phyloP scores from a whole-genome alignment of 2,113 vertebrate species.

The Eulemur macaco region DNA sequence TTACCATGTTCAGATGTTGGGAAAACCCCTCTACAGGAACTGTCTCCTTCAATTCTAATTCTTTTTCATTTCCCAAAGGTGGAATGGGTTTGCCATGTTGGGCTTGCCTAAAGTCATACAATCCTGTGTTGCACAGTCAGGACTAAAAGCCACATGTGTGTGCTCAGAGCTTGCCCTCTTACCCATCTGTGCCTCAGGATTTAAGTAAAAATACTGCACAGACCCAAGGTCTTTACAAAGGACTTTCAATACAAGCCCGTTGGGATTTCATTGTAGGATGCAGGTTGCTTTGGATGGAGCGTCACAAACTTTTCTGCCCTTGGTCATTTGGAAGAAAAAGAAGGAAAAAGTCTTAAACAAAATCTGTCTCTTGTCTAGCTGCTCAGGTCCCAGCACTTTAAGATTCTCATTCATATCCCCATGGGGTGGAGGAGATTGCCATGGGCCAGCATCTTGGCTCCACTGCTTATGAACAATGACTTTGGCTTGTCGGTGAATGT shows the following conservation, averaged over 20 bases:
- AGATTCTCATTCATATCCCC: accelerated
- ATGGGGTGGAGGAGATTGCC: not conserved
- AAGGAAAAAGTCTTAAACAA: not conserved
- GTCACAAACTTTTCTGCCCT: not conserved
- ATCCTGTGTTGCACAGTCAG: not conserved
- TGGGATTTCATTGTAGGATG: not conserved
- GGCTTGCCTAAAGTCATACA: not conserved
- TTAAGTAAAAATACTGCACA: not conserved
- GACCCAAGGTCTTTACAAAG: not conserved
- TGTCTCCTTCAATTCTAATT: not conserved
- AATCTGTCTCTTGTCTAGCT: not conserved
- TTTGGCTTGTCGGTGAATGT: not conserved
- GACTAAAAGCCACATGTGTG: not conserved
- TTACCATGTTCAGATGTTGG: accelerated
- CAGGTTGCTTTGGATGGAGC: not conserved
- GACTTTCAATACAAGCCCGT: not conserved
- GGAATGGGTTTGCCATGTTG: not conserved
- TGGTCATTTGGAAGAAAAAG: not conserved
- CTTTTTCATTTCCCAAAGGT: not conserved
- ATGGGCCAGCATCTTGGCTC: accelerated
- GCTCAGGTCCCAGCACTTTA: not conserved
- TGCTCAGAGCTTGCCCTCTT: not conserved
- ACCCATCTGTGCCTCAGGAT: not conserved
- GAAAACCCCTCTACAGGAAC: accelerated
- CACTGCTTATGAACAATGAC: accelerated